These are phyloP conservation scores for Isotomurus palustris DNA, from an alignment of 2,888 invertebrate genomes.

Conservation along the genomic window DNA sequence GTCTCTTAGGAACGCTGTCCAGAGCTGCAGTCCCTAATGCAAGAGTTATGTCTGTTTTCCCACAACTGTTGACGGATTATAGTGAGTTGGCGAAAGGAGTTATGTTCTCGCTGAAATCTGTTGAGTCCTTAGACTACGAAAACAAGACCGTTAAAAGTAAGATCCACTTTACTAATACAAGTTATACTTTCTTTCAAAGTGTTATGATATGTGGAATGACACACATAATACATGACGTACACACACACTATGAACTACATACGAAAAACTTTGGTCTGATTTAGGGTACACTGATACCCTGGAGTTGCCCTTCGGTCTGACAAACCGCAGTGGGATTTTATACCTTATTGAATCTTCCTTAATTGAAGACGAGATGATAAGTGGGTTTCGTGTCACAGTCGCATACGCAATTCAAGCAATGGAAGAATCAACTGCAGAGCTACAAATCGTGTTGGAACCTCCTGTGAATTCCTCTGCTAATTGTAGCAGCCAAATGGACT, in stretches of 20 bases:
- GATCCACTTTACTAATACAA: not conserved
- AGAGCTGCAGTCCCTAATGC: constrained; percentile 20
- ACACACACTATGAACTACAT: not conserved
- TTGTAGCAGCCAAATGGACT: constrained; percentile 23
- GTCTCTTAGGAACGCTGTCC: constrained; percentile 14
- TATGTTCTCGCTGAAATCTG: constrained; percentile 22
- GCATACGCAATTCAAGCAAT: too few species aligned
- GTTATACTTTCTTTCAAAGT: too few species aligned
- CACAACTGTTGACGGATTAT: constrained; percentile 31
- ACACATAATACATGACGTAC: too few species aligned
- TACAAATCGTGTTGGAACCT: too few species aligned
- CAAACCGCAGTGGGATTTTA: not conserved
- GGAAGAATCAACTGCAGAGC: too few species aligned
- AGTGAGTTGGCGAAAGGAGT: constrained; percentile 23
- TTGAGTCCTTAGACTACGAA: constrained; percentile 13
- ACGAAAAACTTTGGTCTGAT: not conserved
- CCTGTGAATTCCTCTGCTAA: too few species aligned
- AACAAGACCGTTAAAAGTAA: constrained; percentile 12
- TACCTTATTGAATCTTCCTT: not conserved
- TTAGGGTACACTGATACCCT: not conserved
- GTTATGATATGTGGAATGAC: too few species aligned
- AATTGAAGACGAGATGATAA: not conserved
- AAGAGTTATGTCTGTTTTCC: constrained; percentile 29
- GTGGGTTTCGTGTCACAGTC: not conserved
- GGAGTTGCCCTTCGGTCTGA: not conserved